Evolutionary conservation across 2,888 invertebrate genomes (phyloP), one percentile per base, ranked within the genome.

Genomic region (Phymatocera aterrima): DNA sequence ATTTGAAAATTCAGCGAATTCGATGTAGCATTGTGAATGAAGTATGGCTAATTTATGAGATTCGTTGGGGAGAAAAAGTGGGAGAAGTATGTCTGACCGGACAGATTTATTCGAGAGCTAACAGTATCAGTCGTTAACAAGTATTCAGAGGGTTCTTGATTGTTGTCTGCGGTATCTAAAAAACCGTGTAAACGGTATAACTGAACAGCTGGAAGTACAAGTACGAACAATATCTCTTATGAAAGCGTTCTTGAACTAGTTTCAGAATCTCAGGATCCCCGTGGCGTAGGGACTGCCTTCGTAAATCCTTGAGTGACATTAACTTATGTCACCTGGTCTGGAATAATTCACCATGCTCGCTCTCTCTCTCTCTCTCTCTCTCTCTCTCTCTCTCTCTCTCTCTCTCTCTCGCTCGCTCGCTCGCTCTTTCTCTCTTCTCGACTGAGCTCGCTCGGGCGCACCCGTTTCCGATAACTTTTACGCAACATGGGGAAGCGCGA

Each of bases 191-290:
- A 43, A 48, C 37, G 54, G 68, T 51, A 18, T 15, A 60, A 60
- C 57, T 40, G 54, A 75, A 75, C 75, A 75, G 75, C 75, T 75
- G 75, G 60, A 75, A 54, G 75, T 60, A 75, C 57, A 48, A 75
- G 57, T 75, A 60, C 57, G 75, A 75, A 75, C 40, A 60, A 75
- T 57, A 57, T 75, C 75, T 75, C 57, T 72, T 72, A 68, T 51
- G 72, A 72, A 72, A 72, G 15, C 51, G 72, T 72, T 72, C 72
- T 75, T 75, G 75, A 57, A 75, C 75, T 75, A 75, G 75, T 75
- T 75, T 75, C 75, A 43, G 60, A 54, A 60, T 21, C 40, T 75
- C 24, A 4, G 75, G 34, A 75, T 60, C 75, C 75, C 75, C 75
- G 75, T 75, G 37, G 75, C 75, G 75, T 37, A 18, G 40, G 46